Conservation (phyloP, 2,888 invertebrate genomes). For the Sialis fuliginosa region DNA sequence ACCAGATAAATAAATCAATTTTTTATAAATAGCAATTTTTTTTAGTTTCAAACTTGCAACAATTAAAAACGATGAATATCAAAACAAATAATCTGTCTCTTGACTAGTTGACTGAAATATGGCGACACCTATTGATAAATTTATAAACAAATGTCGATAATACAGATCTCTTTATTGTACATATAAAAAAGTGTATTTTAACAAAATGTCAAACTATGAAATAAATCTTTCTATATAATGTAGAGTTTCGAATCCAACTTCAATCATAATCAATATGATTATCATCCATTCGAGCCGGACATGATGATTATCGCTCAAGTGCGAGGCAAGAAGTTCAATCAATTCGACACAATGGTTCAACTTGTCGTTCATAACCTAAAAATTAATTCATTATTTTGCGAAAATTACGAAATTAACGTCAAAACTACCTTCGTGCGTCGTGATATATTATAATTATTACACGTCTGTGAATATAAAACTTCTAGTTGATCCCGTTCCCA, state of each 20-base stretch:
- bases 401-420: background rate
- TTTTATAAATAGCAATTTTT: too few relatives aligned
- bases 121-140: too few relatives aligned
- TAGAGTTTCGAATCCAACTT: slow-evolving; percentile 72
- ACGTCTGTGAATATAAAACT: slow-evolving; percentile 62
- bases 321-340: slow-evolving; percentile 71
- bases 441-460: slow-evolving; percentile 67
- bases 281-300: slow-evolving; percentile 94
- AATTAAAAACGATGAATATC: too few relatives aligned
- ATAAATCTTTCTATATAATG: slow-evolving; percentile 50
- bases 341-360: slow-evolving; percentile 87
- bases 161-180: too few relatives aligned
- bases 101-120: too few relatives aligned
- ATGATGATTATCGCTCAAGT: slow-evolving; percentile 85
- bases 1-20: too few relatives aligned
- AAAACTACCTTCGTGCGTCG: slow-evolving; percentile 58
- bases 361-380: slow-evolving; percentile 86
- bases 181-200: background rate
- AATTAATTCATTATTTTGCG: slow-evolving; percentile 4
- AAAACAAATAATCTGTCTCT: too few relatives aligned
- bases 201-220: background rate
- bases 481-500: slow-evolving; percentile 92
- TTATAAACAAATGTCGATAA: too few relatives aligned
- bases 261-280: slow-evolving; percentile 85
- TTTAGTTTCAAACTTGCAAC: too few relatives aligned